Conservation (phyloP, 2,113 vertebrate genomes). For the Sapajus apella region DNA sequence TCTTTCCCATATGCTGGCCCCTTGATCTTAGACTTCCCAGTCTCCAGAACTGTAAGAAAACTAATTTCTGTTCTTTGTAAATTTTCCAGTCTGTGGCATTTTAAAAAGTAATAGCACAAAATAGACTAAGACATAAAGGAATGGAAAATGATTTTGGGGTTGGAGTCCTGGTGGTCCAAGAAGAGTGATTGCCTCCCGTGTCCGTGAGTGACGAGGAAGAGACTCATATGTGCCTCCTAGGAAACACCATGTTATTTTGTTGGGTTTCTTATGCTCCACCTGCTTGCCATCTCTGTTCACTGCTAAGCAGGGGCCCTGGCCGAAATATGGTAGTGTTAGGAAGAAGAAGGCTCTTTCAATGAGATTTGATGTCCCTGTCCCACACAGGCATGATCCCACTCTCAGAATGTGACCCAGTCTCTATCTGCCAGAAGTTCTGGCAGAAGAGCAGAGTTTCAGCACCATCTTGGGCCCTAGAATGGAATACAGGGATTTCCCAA, state of each 20-base stretch:
- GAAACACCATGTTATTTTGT: not conserved
- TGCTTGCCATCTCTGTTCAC: not conserved
- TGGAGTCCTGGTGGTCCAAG: not conserved
- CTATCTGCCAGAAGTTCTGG: not conserved
- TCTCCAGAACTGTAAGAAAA: not conserved
- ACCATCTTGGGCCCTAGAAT: not conserved
- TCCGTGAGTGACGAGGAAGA: not conserved
- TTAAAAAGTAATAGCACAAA: not conserved
- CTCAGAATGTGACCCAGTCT: not conserved
- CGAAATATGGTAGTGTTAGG: not conserved
- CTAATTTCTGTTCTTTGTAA: not conserved
- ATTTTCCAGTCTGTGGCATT: not conserved
- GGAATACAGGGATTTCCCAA: not conserved
- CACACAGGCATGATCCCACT: not conserved
- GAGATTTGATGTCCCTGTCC: not conserved
- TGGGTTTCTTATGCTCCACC: not conserved
- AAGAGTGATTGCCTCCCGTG: not conserved
- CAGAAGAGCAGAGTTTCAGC: not conserved
- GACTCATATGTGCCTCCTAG: not conserved
- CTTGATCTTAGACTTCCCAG: not conserved
- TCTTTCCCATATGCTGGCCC: not conserved
- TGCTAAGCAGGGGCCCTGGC: not conserved
- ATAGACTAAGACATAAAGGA: not conserved
- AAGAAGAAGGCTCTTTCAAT: not conserved
- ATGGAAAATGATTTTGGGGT: not conserved